Evolutionary conservation across 2,888 invertebrate genomes (phyloP).

Genomic region (Antheraea assamensis): DNA sequence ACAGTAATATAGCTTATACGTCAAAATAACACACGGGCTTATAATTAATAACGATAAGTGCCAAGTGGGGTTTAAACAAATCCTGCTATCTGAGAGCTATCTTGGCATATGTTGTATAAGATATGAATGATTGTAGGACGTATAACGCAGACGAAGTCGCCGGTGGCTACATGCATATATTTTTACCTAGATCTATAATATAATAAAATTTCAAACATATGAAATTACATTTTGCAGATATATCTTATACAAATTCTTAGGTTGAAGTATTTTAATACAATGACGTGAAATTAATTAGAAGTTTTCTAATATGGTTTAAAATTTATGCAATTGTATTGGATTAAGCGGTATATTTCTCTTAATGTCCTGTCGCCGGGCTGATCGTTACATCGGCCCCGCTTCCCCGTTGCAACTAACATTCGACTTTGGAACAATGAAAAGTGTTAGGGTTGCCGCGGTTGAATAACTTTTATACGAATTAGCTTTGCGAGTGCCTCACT

Average conservation of each 20-base stretch:
- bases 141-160: too few relatives aligned
- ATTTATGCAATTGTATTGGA: background rate
- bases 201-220: too few relatives aligned
- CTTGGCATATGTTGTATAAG: too few relatives aligned
- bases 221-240: too few relatives aligned
- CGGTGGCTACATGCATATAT: too few relatives aligned
- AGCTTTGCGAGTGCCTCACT: background rate
- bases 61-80: too few relatives aligned
- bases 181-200: too few relatives aligned
- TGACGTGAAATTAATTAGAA: background rate
- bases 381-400: conserved; percentile 46
- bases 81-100: too few relatives aligned
- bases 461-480: background rate
- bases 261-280: background rate
- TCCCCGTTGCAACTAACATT: conserved; percentile 48
- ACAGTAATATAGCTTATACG: too few relatives aligned
- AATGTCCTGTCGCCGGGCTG: conserved; percentile 33
- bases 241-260: background rate
- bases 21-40: too few relatives aligned
- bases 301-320: background rate
- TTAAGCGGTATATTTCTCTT: conserved; percentile 12
- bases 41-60: too few relatives aligned
- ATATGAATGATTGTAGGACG: too few relatives aligned
- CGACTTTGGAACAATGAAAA: conserved; percentile 49
- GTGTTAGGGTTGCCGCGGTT: conserved; percentile 51